Evolutionary conservation across 2,113 vertebrate genomes (phyloP).

Genomic region (Solea solea): DNA sequence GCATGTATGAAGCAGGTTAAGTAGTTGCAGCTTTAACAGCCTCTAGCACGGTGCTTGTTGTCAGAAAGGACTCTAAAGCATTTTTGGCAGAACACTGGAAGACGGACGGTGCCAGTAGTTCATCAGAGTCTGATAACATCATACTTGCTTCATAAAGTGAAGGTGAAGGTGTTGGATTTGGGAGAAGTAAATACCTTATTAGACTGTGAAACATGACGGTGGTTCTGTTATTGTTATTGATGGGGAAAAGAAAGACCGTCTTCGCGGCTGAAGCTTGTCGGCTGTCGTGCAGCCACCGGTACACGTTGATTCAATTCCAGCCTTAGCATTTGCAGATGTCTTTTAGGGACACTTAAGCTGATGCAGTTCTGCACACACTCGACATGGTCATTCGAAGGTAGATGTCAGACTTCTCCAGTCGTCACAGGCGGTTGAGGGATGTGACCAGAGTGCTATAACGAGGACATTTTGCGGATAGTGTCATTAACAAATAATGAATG

Average conservation of each 20-base stretch:
- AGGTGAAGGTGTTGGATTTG: conserved; percentile 8
- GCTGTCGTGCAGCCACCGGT: neutral
- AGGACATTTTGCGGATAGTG: neutral
- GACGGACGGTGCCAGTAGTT: neutral
- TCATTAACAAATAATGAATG: neutral
- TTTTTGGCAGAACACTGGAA: conserved; percentile 7
- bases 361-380: neutral
- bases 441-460: neutral
- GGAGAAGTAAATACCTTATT: conserved; percentile 11
- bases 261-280: conserved; percentile 8
- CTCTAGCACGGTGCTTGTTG: neutral
- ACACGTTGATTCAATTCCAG: conserved; percentile 18
- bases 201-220: conserved; percentile 18
- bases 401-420: neutral
- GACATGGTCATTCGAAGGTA: neutral
- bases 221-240: conserved; percentile 17
- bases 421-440: neutral
- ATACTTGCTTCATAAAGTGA: conserved; percentile 34
- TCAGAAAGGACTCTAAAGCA: neutral
- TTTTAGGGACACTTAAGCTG: neutral
- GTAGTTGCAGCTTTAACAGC: neutral
- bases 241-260: conserved; percentile 2
- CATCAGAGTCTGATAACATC: conserved; percentile 20
- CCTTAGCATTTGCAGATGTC: neutral
- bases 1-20: neutral